Evolutionary conservation across 2,888 invertebrate species (phyloP).

Genomic region (Scaptomyza cyrtandrae): DNA sequence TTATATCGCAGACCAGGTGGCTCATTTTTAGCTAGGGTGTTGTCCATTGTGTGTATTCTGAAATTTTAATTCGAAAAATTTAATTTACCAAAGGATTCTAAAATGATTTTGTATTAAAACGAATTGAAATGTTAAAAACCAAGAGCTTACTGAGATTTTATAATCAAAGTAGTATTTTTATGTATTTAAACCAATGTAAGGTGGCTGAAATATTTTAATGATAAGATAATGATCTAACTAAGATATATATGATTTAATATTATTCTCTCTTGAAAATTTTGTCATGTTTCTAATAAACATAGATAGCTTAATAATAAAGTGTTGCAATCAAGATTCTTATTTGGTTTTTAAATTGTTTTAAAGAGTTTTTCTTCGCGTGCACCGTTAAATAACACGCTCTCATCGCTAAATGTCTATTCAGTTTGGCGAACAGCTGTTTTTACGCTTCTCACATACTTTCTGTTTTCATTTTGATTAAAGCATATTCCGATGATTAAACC

Average conservation of each 20-base stretch:
- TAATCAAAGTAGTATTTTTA: neutral
- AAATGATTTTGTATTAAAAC: neutral
- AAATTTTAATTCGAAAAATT: slow-evolving; percentile 1
- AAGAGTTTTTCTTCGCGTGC: slow-evolving; percentile 10
- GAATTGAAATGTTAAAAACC: neutral
- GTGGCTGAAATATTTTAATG: neutral
- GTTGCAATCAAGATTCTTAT: too few relatives aligned
- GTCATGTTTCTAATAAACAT: too few relatives aligned
- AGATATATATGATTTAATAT: too few relatives aligned
- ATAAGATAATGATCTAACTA: neutral
- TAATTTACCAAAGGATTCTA: slow-evolving; percentile 4
- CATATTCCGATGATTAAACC: slow-evolving; percentile 73
- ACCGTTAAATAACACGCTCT: slow-evolving; percentile 13
- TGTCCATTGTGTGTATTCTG: slow-evolving; percentile 19
- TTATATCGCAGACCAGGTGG: slow-evolving; percentile 14
- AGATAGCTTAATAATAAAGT: too few relatives aligned
- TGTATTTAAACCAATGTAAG: neutral
- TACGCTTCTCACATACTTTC: slow-evolving; percentile 70
- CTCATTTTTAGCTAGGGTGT: neutral
- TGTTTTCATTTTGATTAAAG: slow-evolving; percentile 78
- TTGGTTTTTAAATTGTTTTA: neutral
- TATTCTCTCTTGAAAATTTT: too few relatives aligned
- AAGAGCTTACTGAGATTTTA: neutral
- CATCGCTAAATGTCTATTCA: slow-evolving; percentile 50
- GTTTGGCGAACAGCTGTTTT: slow-evolving; percentile 66